Evolutionary conservation across 2,888 invertebrate species (phyloP), one percentile per base, ranked within the genome.

Genomic region (Emmelina monodactyla): DNA sequence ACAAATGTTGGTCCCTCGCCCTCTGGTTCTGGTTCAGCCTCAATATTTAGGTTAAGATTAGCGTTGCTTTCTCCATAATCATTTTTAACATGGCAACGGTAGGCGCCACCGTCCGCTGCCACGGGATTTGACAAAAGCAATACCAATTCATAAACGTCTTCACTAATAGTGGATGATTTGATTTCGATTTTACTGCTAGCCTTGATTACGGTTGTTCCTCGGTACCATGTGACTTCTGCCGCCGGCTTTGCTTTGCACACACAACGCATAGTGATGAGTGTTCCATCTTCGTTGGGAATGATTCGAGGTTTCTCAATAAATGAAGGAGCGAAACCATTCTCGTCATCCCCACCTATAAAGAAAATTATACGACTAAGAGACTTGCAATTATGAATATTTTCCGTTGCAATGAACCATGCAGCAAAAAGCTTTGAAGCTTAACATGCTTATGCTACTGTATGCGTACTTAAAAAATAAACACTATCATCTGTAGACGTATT

Each of bases 221-320:
- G 87, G 82, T 89, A 94, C 99, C 99, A 99, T 47, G 91, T 92
- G 42, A 97, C 93, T 51, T 88, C 88, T 31, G 98, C 97, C 70
- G 91, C 94, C 46, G 97, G 96, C 78, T 93, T 93, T 31, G 97
- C 96, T 73, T 91, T 92, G 73, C 94, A 94, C 63, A 91, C 90
- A 82, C 97, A 97, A 78, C 95, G 93, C 93, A 98, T 95, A 43
- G 94, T 91, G 57, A 98, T 96, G 56, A 97, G 86, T 50, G 97
- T 96, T 54, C 97, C 97, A 62, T 91, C 93, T 72, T 95, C 95
- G 81, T 97, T 96, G 65, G 98, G 98, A 83, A 97, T 95, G 79
- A 99, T 99, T 79, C 93, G 89, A 46, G 99, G 99, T 84, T 98
- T 98, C 82, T 97, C 97, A 63, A 96, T 88, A 81, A 99, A 98